Evolutionary conservation across 2,888 invertebrate species (phyloP), one percentile per base, ranked within the genome.

Genomic region (Rotaria macrura): DNA sequence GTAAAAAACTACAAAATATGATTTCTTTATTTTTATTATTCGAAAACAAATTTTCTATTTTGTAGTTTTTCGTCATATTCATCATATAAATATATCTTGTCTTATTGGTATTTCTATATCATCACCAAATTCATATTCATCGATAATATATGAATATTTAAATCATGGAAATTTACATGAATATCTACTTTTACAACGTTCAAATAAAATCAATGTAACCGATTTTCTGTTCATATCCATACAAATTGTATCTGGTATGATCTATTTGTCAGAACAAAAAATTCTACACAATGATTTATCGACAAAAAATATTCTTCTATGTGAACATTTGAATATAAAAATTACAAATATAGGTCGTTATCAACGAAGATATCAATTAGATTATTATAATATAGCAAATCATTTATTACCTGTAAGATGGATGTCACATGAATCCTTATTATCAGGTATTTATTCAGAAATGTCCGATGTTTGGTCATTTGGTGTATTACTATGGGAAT

Each of bases 141-240:
- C 43, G 10, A 96, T 97, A 95, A 92, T 99, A 38, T 98, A 98
- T 91, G 98, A 99, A 91, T 96, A 95, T 90, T 97, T 98, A 97
- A 94, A 89, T 1, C 90, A 96, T 91, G 97, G 98, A 0, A 97
- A 99, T 91, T 92, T 99, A 85, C 97, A 98, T 90, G 97, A 98
- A 91, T 97, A 96, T 91, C 92, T 99, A 40, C 10, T 65, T 65
- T 43, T 20, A 25, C 74, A 38, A 43, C 43, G 23, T 25, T 43
- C 43, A n/a, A 79, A 90, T 90, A 85, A 90, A 90, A 85, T 88
- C 23, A 40, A 79, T 74, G 23, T 86, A 23, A 54, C 88, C 1
- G 95, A 97, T 89, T 94, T 97, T 91, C 92, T 98, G 87, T 94
- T 95, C 89, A 95, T 97, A 88, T 94, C 96, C 38, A 93, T 94